phyloP scores from a whole-genome alignment of 2,113 vertebrate species.

The Podarcis raffonei region DNA sequence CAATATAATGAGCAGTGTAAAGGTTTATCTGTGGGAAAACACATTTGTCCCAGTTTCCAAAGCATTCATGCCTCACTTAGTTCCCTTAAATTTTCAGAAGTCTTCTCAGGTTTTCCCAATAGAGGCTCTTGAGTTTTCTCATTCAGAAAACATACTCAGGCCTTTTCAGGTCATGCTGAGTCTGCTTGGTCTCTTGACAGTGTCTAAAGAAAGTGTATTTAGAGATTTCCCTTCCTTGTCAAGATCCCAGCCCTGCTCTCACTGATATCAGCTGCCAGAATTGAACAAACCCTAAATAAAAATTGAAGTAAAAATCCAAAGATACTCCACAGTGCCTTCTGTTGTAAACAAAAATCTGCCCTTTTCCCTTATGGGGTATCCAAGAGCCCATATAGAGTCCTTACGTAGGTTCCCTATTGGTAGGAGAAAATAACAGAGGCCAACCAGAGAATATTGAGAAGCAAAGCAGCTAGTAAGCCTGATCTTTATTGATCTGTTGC shows the following conservation, averaged over 20 bases:
- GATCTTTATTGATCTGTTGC: too few relatives aligned
- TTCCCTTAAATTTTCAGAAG: neutral
- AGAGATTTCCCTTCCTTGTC: neutral
- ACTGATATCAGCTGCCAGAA: neutral
- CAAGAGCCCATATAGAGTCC: too few relatives aligned
- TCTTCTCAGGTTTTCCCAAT: slow-evolving; percentile 11
- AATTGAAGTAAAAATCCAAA: too few relatives aligned
- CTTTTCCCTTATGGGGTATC: too few relatives aligned
- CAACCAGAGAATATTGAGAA: too few relatives aligned
- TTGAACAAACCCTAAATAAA: fast-evolving
- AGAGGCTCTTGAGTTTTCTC: slow-evolving; percentile 6
- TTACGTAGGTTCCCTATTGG: too few relatives aligned
- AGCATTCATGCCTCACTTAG: neutral
- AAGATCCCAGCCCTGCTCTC: neutral
- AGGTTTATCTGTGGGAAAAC: slow-evolving; percentile 16
- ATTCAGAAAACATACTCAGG: neutral
- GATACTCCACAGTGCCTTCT: too few relatives aligned
- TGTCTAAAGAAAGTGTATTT: neutral
- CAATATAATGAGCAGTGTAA: slow-evolving; percentile 46
- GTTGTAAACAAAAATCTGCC: too few relatives aligned
- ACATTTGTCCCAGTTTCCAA: neutral
- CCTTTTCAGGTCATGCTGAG: neutral
- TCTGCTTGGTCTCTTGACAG: neutral
- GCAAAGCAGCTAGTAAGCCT: too few relatives aligned
- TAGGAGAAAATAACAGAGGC: too few relatives aligned